phyloP scores from a whole-genome alignment of 2,113 vertebrate species.

The Campylomormyrus tamandua region DNA sequence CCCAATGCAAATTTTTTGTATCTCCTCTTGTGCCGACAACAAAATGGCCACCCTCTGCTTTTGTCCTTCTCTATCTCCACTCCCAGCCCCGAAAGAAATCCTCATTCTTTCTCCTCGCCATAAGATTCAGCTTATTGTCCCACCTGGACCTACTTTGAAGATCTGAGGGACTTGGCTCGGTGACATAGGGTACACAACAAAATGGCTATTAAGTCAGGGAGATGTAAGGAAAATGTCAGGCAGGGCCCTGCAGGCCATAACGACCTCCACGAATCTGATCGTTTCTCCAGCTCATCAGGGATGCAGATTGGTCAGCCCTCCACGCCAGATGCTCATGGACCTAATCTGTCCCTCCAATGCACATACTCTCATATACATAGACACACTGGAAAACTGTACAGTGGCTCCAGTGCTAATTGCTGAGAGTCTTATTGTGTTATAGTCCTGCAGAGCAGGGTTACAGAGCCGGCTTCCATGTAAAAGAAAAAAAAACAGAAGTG shows the following conservation, averaged over 20 bases:
- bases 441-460: neutral
- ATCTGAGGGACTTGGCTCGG: neutral
- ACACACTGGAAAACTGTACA: neutral
- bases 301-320: neutral
- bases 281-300: neutral
- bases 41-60: neutral
- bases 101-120: neutral
- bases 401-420: neutral
- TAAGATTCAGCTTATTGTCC: neutral
- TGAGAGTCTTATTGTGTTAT: neutral
- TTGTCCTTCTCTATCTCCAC: neutral
- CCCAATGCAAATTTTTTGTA: neutral
- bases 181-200: neutral
- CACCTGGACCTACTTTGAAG: neutral
- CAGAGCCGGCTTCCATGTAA: neutral
- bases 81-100: neutral
- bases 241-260: neutral
- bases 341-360: neutral
- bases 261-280: neutral
- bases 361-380: neutral
- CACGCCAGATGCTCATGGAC: neutral
- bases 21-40: neutral
- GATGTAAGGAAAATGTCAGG: neutral
- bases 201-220: neutral
- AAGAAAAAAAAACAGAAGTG: neutral